These are phyloP conservation scores for Glyphotaelius pellucidus DNA, from an alignment of 2,888 invertebrate genomes.

Conservation along the genomic window DNA sequence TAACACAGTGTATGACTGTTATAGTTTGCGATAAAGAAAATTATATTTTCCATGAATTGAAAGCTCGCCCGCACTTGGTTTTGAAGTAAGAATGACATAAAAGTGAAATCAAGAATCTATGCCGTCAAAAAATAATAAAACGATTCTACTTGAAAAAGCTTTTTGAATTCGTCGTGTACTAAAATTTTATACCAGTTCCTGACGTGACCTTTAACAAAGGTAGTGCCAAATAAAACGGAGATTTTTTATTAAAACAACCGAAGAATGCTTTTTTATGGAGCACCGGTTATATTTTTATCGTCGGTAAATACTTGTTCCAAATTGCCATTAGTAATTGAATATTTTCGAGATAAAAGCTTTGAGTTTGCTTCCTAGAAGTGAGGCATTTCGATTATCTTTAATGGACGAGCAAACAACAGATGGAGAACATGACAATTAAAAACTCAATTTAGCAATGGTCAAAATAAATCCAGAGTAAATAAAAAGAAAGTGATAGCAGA, in stretches of 20 bases:
- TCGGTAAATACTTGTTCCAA: conserved; percentile 6
- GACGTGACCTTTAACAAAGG: conserved; percentile 20
- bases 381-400: neutral
- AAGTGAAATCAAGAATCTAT: neutral
- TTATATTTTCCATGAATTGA: neutral
- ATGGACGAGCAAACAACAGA: neutral
- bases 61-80: neutral
- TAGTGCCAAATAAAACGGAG: neutral
- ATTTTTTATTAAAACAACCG: conserved; percentile 15
- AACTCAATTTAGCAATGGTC: neutral
- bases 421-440: neutral
- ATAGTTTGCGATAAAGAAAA: neutral
- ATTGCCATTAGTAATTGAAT: conserved; percentile 45
- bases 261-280: neutral
- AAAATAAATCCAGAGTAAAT: neutral
- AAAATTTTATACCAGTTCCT: neutral
- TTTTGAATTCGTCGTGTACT: neutral
- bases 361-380: neutral
- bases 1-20: neutral
- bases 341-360: conserved; percentile 28
- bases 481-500: neutral
- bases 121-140: neutral
- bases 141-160: neutral
- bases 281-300: neutral
- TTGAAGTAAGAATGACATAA: neutral